Evolutionary conservation across 2,113 vertebrate species (phyloP).

Genomic region (Andinoacara biseriatus): DNA sequence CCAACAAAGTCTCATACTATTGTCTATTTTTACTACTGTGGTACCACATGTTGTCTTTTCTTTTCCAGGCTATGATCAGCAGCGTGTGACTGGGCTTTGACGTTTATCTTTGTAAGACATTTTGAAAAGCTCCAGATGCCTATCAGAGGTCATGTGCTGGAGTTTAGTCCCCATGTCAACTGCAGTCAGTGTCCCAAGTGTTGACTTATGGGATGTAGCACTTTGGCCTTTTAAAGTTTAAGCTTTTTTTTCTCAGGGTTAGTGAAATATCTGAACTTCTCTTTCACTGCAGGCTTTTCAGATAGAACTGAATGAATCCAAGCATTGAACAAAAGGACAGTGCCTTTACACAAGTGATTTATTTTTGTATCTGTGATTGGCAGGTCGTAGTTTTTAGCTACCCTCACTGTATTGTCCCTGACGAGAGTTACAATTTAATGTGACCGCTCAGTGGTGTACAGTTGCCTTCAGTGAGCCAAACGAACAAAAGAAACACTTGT

Average conservation of each 20-base stretch:
- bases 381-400: neutral
- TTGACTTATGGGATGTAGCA: constrained; percentile 53
- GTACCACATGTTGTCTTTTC: constrained; percentile 26
- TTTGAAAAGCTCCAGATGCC: constrained; percentile 68
- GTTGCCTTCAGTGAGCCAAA: neutral
- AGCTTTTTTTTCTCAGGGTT: constrained; percentile 25
- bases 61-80: constrained; percentile 38
- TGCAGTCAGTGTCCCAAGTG: constrained; percentile 53
- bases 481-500: neutral
- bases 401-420: neutral
- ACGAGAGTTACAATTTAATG: neutral
- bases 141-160: constrained; percentile 67
- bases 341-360: neutral
- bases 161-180: constrained; percentile 59
- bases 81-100: constrained; percentile 32
- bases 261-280: constrained; percentile 25
- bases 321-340: neutral
- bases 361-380: neutral
- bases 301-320: constrained; percentile 10
- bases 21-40: constrained; percentile 55
- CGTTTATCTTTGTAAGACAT: constrained; percentile 45
- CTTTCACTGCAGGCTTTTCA: constrained; percentile 24
- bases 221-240: constrained; percentile 59
- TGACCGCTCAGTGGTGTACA: neutral
- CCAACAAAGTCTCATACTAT: constrained; percentile 33